Conservation (phyloP, 2,113 vertebrate species). For the Hyperopisus bebe region DNA sequence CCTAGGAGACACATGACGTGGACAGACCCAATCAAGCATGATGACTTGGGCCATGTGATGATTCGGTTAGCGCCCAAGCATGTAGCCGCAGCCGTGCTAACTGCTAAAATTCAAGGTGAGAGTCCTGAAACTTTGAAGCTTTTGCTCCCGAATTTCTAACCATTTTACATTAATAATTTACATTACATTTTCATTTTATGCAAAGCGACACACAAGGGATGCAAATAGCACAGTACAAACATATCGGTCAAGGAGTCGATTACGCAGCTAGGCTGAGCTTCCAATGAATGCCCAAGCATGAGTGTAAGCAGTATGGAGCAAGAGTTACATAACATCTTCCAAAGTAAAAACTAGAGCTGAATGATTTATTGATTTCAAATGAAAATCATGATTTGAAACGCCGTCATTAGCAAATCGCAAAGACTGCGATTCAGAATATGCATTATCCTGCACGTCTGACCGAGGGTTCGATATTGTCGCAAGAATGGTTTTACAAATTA, state of each 20-base stretch:
- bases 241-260: not conserved
- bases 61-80: not conserved
- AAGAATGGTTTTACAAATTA: too few relatives aligned
- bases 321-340: not conserved
- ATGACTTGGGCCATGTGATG: not conserved
- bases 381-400: too few relatives aligned
- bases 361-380: too few relatives aligned
- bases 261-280: not conserved
- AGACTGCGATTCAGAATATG: too few relatives aligned
- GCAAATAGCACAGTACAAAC: not conserved
- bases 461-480: too few relatives aligned
- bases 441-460: too few relatives aligned
- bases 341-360: not conserved
- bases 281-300: not conserved
- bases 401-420: too few relatives aligned
- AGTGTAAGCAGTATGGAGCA: not conserved
- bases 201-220: not conserved
- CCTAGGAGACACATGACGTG: not conserved
- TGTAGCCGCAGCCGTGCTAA: not conserved
- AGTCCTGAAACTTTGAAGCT: not conserved
- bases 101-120: not conserved
- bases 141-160: too few relatives aligned
- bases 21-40: not conserved
- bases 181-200: not conserved
- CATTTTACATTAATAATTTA: not conserved